These are phyloP conservation scores for Sparus aurata DNA, from an alignment of 2,797 vertebrate genomes.

Conservation along the genomic window DNA sequence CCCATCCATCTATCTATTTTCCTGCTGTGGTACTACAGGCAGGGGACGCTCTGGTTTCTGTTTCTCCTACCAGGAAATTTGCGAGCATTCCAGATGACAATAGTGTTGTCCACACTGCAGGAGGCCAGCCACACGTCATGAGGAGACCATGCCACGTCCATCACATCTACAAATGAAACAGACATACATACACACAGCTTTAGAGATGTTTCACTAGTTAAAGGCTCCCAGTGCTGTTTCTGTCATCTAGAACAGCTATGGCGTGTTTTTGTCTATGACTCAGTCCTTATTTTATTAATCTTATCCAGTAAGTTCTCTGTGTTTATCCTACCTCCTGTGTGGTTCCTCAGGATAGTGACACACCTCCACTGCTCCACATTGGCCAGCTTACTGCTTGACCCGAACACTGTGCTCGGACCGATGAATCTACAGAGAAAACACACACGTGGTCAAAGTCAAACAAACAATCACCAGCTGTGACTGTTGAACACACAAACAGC, in stretches of 20 bases:
- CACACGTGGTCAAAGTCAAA: neutral
- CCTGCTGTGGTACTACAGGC: neutral
- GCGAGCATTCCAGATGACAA: slow-evolving; percentile 98
- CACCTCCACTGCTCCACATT: slow-evolving; percentile 99
- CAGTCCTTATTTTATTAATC: neutral
- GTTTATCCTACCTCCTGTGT: slow-evolving; percentile 91
- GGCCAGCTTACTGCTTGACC: slow-evolving; percentile 96
- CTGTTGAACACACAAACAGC: neutral
- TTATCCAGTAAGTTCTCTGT: neutral
- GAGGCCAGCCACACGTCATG: slow-evolving; percentile 98
- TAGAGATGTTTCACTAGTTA: neutral
- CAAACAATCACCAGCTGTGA: neutral
- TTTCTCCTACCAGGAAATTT: slow-evolving; percentile 93
- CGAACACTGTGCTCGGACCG: slow-evolving; percentile 97
- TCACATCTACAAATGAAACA: slow-evolving; percentile 89
- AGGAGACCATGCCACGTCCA: slow-evolving; percentile 99
- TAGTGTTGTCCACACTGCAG: slow-evolving; percentile 98
- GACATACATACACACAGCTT: neutral
- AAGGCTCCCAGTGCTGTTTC: neutral
- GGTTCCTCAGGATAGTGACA: slow-evolving; percentile 95
- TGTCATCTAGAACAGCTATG: neutral
- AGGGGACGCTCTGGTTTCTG: neutral
- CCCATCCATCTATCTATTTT: neutral
- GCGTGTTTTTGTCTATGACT: neutral
- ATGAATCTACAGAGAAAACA: slow-evolving; percentile 87